phyloP scores from a whole-genome alignment of 2,797 vertebrate species.

The Chaenodraco wilsoni region DNA sequence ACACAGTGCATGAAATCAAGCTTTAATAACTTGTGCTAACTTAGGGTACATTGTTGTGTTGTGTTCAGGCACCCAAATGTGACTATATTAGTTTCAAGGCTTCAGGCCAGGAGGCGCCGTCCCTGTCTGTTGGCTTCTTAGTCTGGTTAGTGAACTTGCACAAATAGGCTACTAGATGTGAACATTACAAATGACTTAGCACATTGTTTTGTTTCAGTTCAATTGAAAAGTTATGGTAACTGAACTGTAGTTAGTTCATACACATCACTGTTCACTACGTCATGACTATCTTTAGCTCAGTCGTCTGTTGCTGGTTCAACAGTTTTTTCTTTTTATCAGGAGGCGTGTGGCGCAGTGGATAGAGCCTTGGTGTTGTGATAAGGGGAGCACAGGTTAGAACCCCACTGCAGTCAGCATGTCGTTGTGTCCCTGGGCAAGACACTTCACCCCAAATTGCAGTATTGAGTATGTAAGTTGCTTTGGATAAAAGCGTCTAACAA shows the following conservation, averaged over 20 bases:
- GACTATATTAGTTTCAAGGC: slow-evolving; percentile 45
- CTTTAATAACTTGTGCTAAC: slow-evolving; percentile 63
- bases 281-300: background rate
- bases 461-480: no score
- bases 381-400: no score
- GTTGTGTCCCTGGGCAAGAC: no score
- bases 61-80: slow-evolving; percentile 39
- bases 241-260: background rate
- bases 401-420: no score
- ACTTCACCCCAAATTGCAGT: no score
- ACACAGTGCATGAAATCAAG: slow-evolving; percentile 65
- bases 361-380: no score
- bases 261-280: background rate
- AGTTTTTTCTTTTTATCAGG: background rate
- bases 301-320: background rate
- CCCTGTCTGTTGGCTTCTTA: slow-evolving; percentile 9
- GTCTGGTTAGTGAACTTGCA: slow-evolving; percentile 36
- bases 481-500: no score
- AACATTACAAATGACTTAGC: slow-evolving; percentile 8
- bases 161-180: background rate
- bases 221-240: background rate
- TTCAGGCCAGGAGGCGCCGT: slow-evolving; percentile 32
- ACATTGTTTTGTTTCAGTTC: background rate
- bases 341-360: no score
- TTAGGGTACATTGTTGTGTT: slow-evolving; percentile 57